Evolutionary conservation across 37 sponge, comb jelly and placozoan genomes (phyloP).

Genomic region (Cliona cf. orientalis): DNA sequence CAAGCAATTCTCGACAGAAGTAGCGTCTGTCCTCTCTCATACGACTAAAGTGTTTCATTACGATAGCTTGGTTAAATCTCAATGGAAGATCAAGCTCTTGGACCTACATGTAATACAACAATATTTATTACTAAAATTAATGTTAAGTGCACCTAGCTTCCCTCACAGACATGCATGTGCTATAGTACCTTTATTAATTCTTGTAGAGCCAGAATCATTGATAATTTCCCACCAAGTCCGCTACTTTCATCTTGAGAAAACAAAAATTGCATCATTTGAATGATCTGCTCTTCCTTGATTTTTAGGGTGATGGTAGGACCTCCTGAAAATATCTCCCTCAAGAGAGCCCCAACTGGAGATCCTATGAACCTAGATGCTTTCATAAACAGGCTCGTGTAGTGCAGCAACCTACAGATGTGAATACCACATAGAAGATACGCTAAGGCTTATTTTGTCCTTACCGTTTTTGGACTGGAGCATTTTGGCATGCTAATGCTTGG

Average conservation of each 20-base stretch:
- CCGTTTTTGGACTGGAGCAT: neutral
- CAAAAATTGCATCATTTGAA: neutral
- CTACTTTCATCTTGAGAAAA: neutral
- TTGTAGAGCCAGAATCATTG: too few relatives aligned
- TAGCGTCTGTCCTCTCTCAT: conserved; percentile 27
- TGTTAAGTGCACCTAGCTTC: too few relatives aligned
- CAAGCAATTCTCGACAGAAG: neutral
- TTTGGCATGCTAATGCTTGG: conserved; percentile 8
- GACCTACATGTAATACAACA: conserved; percentile 31
- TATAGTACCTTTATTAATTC: too few relatives aligned
- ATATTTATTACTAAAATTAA: neutral
- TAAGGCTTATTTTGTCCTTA: too few relatives aligned
- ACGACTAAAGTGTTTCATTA: conserved; percentile 57
- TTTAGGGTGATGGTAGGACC: too few relatives aligned
- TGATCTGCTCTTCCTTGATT: too few relatives aligned
- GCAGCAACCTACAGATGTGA: conserved; percentile 10
- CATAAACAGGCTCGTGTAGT: neutral
- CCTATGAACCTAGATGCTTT: neutral
- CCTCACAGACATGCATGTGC: too few relatives aligned
- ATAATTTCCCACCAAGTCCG: too few relatives aligned
- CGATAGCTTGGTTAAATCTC: conserved; percentile 67
- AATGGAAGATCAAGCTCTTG: conserved; percentile 72
- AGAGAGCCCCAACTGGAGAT: neutral
- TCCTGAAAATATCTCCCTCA: neutral
- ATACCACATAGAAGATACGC: too few relatives aligned